phyloP scores from a whole-genome alignment of 2,797 vertebrate species.

The Pangasius djambal region DNA sequence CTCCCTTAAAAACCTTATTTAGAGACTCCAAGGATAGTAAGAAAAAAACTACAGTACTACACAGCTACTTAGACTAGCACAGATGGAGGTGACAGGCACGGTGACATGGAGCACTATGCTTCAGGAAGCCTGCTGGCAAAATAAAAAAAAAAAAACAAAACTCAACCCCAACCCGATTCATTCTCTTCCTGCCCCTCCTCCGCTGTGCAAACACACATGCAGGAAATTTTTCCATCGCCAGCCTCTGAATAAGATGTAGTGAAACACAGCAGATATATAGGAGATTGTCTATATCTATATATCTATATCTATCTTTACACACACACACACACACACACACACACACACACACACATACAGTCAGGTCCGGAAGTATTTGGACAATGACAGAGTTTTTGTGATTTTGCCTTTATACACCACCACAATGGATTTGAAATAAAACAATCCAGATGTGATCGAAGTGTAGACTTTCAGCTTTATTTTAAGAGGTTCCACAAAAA shows the following conservation, averaged over 20 bases:
- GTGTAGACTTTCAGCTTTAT: no score
- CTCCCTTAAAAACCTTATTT: background rate
- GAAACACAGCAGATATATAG: background rate
- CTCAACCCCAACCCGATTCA: background rate
- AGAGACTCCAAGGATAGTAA: background rate
- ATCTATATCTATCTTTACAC: background rate
- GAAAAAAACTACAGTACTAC: background rate
- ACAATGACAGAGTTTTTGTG: no score
- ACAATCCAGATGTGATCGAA: no score
- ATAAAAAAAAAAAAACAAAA: background rate
- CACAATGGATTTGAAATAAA: no score
- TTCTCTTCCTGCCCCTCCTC: slow-evolving; percentile 4
- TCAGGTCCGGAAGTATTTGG: no score
- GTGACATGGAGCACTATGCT: slow-evolving; percentile 14
- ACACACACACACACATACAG: no score
- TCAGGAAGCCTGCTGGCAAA: slow-evolving; percentile 7
- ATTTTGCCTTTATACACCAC: no score
- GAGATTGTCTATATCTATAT: background rate
- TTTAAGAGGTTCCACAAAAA: no score
- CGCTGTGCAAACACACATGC: slow-evolving; percentile 16
- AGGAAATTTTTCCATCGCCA: slow-evolving; percentile 19
- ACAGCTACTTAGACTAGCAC: background rate
- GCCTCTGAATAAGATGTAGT: background rate
- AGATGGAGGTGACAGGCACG: slow-evolving; percentile 59
- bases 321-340: no score